Conservation (phyloP, 2,113 vertebrate genomes). For the Paradisaea rubra region DNA sequence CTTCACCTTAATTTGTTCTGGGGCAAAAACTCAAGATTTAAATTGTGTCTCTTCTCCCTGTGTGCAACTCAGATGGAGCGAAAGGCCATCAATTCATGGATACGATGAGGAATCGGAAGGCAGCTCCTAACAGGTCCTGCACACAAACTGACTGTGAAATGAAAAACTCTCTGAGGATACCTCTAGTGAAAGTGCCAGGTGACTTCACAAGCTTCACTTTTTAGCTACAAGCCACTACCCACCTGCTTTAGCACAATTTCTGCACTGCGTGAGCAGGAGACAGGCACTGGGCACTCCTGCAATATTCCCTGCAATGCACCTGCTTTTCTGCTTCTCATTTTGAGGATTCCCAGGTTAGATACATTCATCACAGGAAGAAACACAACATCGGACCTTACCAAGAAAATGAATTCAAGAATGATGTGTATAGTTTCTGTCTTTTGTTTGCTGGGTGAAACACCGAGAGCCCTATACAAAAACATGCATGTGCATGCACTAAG, state of each 20-base stretch:
- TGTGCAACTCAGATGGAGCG: not conserved
- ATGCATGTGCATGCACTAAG: not conserved
- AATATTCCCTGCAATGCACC: not conserved
- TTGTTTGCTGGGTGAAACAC: not conserved
- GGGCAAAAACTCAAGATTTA: not conserved
- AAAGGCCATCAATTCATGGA: not conserved
- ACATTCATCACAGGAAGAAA: not conserved
- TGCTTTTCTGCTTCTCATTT: not conserved
- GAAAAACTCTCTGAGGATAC: not conserved
- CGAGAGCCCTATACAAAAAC: not conserved
- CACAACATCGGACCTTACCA: not conserved
- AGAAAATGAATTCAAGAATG: not conserved
- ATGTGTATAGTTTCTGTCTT: not conserved
- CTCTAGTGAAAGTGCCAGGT: not conserved
- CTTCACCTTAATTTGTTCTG: not conserved
- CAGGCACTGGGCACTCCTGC: not conserved
- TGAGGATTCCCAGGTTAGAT: not conserved
- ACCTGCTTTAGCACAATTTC: not conserved
- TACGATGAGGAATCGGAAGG: not conserved
- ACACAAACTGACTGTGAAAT: not conserved
- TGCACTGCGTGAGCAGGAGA: not conserved
- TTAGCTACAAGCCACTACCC: not conserved
- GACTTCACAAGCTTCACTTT: not conserved
- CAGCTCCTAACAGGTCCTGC: not conserved
- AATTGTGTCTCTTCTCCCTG: not conserved